Evolutionary conservation across 2,888 invertebrate species (phyloP), one percentile per base, ranked within the genome.

Genomic region (Punctoribates punctum): DNA sequence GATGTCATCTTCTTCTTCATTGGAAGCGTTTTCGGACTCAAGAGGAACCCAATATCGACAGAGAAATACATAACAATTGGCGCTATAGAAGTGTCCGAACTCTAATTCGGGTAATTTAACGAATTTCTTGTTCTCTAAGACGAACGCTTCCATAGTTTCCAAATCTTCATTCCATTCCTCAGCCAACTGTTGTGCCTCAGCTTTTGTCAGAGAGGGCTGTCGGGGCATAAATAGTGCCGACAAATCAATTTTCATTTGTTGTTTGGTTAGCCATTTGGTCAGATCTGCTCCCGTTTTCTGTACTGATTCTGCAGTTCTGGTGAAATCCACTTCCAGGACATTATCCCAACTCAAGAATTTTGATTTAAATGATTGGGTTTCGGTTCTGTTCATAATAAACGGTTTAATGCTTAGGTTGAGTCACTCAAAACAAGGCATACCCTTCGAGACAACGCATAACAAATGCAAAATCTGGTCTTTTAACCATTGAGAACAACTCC

Each of bases 261-360:
- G 81, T 20, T 79, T 80, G 48, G 78, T 86, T 85, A 82, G 87
- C 87, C 80, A 85, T 81, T 81, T 87, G 87, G 90, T 93, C 78
- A 99, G 87, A 86, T 99, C 96, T 0, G 96, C 96, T 17, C 99
- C 99, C 20, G 98, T 94, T 82, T 94, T 90, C 54, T 92, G 92
- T 0, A 99, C 97, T 0, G 97, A 97, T 83, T 96, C 96, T 0
- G 97, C 97, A 0, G 98, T 98, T 79, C 98, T 89, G 0, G 99
- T 99, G 85, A 96, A 99, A 86, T 99, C 99, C 9, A 98, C 98
- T 0, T 96, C 96, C 81, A 99, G 94, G 23, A 99, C 96, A 85
- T 99, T 98, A 83, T 99, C 97, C 99, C 99, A 99, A 11, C 95
- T 96, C 70, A 89, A 85, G 85, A 99, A 99, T 85, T 98, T 97